These are phyloP conservation scores for Poecilobothrus nobilitatus DNA, from an alignment of 2,888 invertebrate species.

Conservation along the genomic window DNA sequence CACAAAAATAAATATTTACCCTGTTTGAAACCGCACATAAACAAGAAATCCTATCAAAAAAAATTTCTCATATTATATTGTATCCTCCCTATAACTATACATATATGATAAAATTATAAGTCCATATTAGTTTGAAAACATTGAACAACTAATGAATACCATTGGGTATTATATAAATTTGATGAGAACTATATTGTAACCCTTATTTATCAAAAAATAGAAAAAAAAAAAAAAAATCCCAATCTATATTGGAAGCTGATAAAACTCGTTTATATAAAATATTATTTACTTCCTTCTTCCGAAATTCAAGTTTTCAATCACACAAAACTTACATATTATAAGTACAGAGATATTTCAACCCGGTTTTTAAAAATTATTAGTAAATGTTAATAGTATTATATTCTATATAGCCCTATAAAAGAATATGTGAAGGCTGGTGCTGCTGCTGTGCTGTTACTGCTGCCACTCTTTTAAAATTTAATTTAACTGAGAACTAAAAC, in stretches of 20 bases:
- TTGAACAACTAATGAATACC: background rate
- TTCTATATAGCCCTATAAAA: too few relatives aligned
- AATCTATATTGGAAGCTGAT: too few relatives aligned
- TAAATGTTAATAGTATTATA: too few relatives aligned
- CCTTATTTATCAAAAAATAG: background rate
- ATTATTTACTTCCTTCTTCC: slow-evolving; percentile 2
- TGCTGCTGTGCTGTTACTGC: background rate
- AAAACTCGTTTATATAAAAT: background rate
- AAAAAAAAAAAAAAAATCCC: too few relatives aligned
- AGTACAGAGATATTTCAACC: too few relatives aligned
- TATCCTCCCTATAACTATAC: too few relatives aligned
- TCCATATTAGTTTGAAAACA: too few relatives aligned
- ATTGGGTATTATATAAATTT: background rate
- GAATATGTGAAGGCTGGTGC: background rate
- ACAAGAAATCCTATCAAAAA: too few relatives aligned
- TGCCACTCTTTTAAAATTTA: background rate
- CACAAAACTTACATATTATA: background rate
- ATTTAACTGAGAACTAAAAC: background rate
- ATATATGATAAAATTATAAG: too few relatives aligned
- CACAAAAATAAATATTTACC: background rate
- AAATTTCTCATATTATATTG: background rate
- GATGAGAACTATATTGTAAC: background rate
- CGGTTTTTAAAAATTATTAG: too few relatives aligned
- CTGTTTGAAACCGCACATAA: background rate
- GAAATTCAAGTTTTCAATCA: background rate